Base-by-base conservation (phyloP, 1,140 invertebrate species). In the Caenorhabditis briggsae region DNA sequence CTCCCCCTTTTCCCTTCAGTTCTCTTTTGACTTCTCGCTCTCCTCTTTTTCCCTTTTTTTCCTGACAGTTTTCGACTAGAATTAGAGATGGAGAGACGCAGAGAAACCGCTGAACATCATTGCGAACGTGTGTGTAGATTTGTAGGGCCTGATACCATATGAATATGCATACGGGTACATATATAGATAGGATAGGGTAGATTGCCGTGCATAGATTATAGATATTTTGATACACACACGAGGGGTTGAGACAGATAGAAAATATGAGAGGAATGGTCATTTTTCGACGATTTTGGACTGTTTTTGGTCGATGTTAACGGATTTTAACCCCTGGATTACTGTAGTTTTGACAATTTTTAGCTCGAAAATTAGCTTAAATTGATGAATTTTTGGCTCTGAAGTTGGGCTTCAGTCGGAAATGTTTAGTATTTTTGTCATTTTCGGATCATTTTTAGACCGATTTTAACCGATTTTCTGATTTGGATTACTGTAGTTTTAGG, bases 201-300 rank as follows among this genome's bases (percentile, higher is more conserved):
- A 78, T 78, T 50, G 43, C 46, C 70, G 70, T 78, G 70, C 43
- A 78, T 78, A 78, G 70, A 78, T 78, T 53, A 78, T 74, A 64
- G 48, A 41, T 5, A 64, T 78, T 18, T 14, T 78, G 46, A 50
- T 41, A 78, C 59, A 61, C 25, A 2, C 25, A 61, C n/a, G 20
- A 61, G 59, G n/a, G 8, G 25, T n/a, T n/a, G n/a, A n/a, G n/a
- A n/a, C n/a, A n/a, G n/a, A n/a, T n/a, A n/a, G n/a, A n/a, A n/a
- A n/a, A n/a, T n/a, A n/a, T n/a, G n/a, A n/a, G 8, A 33, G 23
- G 23, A 61, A 20, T 25, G 23, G 14, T 48, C 25, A 25, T 74
- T 23, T 18, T 46, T 23, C 25, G 65, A 74, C 11, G 33, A n/a
- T 74, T 48, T 48, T 74, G 56, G 56, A 8, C 16, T 8, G 20